phyloP scores from a whole-genome alignment of 2,113 vertebrate species.

The Stomatorhinus ivindoensis region DNA sequence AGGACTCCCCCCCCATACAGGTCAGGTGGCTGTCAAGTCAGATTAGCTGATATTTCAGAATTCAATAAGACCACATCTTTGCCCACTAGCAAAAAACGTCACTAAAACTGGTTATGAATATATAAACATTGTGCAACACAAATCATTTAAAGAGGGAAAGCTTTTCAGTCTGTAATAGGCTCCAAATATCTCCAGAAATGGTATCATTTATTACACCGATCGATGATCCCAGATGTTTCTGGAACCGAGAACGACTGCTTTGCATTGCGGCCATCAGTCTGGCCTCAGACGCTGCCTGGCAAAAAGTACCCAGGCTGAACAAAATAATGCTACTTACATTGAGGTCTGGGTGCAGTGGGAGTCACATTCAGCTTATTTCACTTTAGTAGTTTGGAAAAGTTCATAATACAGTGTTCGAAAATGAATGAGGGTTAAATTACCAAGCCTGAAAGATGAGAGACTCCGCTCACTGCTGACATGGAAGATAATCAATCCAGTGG shows the following conservation, averaged over 20 bases:
- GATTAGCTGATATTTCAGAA: not conserved
- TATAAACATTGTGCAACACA: not conserved
- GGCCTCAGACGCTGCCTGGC: not conserved
- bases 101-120: not conserved
- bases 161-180: not conserved
- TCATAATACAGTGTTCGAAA: not conserved
- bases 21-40: not conserved
- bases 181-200: not conserved
- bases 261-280: not conserved
- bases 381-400: not conserved
- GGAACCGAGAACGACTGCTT: not conserved
- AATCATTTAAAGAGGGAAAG: not conserved
- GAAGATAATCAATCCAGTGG: not conserved
- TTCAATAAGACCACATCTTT: not conserved
- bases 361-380: not conserved
- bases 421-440: not conserved
- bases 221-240: not conserved
- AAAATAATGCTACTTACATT: not conserved
- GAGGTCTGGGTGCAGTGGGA: not conserved
- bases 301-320: not conserved
- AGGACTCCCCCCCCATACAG: not conserved
- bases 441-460: not conserved
- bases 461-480: not conserved
- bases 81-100: not conserved
- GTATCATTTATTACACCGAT: not conserved